Base-by-base conservation (phyloP, 2,888 invertebrate species). In the Nipponacmea schrenckii region DNA sequence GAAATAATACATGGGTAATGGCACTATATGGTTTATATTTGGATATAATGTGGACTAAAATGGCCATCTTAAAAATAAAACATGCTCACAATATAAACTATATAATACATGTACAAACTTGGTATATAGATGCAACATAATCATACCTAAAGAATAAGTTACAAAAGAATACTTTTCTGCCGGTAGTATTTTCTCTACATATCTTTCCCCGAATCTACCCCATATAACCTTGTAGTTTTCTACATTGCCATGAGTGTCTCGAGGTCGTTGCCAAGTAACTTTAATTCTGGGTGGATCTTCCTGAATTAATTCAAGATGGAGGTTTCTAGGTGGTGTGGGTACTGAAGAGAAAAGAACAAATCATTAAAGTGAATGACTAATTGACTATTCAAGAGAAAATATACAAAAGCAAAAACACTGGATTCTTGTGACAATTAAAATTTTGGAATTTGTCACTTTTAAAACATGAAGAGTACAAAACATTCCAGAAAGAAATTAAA, bases 241-340 rank as follows among this genome's bases (percentile, higher is more conserved):
- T 46, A 86, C 73, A n/a, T 94, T 94, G 5, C 98, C 98, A 84
- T 95, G 96, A 0, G 96, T 95, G 89, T 95, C 93, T 0, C 93
- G 92, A 0, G 98, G 98, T 79, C 93, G 92, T 12, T 93, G 93
- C 98, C 98, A 99, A 88, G 96, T 96, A 73, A 98, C 91, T 89
- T 96, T 95, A 74, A 98, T 94, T 44, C 96, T 94, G 27, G 95
- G 94, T 1, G 96, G 95, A 81, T 96, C 95, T 77, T 95, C 93
- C 87, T 94, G 94, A 83, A 95, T 91, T 76, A 97, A 93, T 88
- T 95, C 94, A 85, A 83, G 86, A 56, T 87, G 85, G 64, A 90
- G 86, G 70, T 89, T 84, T 24, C 85, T 85, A 5, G 91, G 91
- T 63, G 87, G 83, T 26, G 88, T 84, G 2, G 91, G 91, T 15